Base-by-base conservation (phyloP, 2,888 invertebrate genomes). In the Gnatocerus cornutus region DNA sequence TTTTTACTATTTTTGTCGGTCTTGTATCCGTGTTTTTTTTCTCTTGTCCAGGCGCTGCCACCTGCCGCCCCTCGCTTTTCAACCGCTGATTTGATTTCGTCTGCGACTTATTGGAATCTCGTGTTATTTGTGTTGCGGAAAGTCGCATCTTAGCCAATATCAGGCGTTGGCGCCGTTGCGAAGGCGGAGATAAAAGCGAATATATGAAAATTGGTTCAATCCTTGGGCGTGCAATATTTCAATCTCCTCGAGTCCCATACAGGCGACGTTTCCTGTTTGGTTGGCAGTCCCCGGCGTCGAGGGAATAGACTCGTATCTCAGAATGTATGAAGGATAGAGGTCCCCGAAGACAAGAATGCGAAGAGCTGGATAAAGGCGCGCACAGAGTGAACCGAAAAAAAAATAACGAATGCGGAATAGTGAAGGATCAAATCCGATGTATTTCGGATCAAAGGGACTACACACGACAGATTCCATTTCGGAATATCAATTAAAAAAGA, bases 181-280 rank as follows among this genome's bases (percentile, higher is more conserved):
- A 70, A 71, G 69, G 69, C 76, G 75, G 78, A 79, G 78, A 80
- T 79, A 80, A 79, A 80, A 79, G 79, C 78, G 82, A 82, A 83
- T 82, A 81, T 81, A 82, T 82, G 83, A 83, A 84, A 84, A 84
- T 83, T 83, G 83, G 83, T 81, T 82, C 78, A 83, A 83, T 83
- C 82, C 83, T 83, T 81, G 81, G 80, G 83, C 82, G 82, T 80
- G 81, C 82, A 83, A 83, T 84, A 84, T 83, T 83, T 83, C 84
- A 84, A 83, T 84, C 82, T 82, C 77, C 80, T 80, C 73, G 78
- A 79, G 79, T 80, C 79, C 81, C 79, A 78, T 76, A 78, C 77
- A 81, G 82, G 80, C 83, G 82, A 82, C 82, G 81, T 82, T 83
- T 83, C 82, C 82, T 82, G 82, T 83, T 83, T 84, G 82, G 83